Percentiles rank a stretch among this genome's conserved stretches.
These are phyloP conservation scores for Drosophila lini DNA, from an alignment of 1,140 invertebrate species.

Conservation along the genomic window DNA sequence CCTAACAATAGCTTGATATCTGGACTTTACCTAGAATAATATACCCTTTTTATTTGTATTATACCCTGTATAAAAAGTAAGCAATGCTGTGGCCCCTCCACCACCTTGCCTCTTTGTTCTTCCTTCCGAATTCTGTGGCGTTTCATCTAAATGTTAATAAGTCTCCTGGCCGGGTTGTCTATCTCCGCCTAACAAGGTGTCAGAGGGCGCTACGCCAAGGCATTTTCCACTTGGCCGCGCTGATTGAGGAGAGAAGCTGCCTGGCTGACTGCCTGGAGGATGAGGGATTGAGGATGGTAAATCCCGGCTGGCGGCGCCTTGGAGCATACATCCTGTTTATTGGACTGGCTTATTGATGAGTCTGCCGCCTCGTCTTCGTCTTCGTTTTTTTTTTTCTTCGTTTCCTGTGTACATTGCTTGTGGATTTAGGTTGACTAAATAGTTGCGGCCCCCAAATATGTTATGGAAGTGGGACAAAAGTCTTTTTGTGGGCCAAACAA, in stretches of 20 bases:
- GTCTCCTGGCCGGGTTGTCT: constrained; percentile 44
- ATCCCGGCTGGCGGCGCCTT: constrained; percentile 62
- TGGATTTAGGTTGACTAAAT: constrained; percentile 75
- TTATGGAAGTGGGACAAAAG: constrained; percentile 52
- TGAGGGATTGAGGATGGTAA: constrained; percentile 16
- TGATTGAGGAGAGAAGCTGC: constrained; percentile 59
- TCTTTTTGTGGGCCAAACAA: constrained; percentile 28
- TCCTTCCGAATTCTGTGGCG: constrained; percentile 36
- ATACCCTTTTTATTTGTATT: background rate
- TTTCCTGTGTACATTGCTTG: constrained; percentile 45
- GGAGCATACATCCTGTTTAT: constrained; percentile 75
- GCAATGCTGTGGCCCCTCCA: constrained; percentile 5
- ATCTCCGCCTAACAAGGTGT: constrained; percentile 69
- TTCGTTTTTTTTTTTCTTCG: constrained; percentile 10
- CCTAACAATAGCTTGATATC: no score
- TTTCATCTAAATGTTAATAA: constrained; percentile 83
- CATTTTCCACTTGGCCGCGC: constrained; percentile 79
- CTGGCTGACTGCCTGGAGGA: no score
- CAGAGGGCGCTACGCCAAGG: constrained; percentile 64
- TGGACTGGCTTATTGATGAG: constrained; percentile 78
- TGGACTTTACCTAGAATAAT: no score
- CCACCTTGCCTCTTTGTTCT: constrained; percentile 21
- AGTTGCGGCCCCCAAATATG: constrained; percentile 45
- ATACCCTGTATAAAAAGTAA: constrained; percentile 28
- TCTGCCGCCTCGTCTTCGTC: constrained; percentile 21